Percentiles rank a stretch among this genome's conserved stretches.
Evolutionary conservation across 2,113 vertebrate genomes (phyloP).

Genomic region (Erinaceus europaeus): DNA sequence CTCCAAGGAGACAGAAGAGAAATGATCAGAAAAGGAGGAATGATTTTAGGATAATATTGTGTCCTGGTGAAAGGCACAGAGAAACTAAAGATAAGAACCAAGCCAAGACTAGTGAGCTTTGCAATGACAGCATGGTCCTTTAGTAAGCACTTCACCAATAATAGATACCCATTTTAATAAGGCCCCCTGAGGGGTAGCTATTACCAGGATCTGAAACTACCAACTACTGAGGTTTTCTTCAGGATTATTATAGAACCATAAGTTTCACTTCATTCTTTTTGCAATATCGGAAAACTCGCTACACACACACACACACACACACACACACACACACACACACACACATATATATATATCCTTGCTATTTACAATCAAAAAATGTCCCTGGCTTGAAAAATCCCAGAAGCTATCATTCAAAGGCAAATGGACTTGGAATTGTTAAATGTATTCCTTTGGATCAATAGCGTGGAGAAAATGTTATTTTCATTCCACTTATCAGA

Average conservation of each 20-base stretch:
- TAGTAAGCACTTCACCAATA: slow-evolving; percentile 7
- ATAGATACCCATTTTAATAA: not conserved
- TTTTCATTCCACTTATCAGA: slow-evolving; percentile 57
- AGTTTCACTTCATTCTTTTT: not conserved
- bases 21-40: not conserved
- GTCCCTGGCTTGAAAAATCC: slow-evolving; percentile 35
- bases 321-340: not conserved
- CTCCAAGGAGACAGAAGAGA: not conserved
- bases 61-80: not conserved
- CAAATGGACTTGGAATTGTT: slow-evolving; percentile 57
- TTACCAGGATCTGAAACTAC: not conserved
- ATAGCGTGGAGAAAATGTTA: slow-evolving; percentile 34
- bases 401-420: slow-evolving; percentile 51
- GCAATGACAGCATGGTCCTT: not conserved
- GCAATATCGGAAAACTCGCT: slow-evolving; percentile 17
- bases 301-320: too few relatives aligned
- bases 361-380: slow-evolving; percentile 38
- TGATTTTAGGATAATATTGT: not conserved
- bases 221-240: slow-evolving; percentile 25
- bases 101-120: not conserved
- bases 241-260: not conserved
- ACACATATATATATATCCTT: too few relatives aligned
- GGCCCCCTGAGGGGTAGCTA: not conserved
- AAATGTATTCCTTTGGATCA: slow-evolving; percentile 50
- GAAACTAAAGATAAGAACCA: not conserved